Percentiles rank a stretch among this genome's conserved stretches.
phyloP scores from a whole-genome alignment of 2,888 invertebrate genomes.

The Onchidella celtica region DNA sequence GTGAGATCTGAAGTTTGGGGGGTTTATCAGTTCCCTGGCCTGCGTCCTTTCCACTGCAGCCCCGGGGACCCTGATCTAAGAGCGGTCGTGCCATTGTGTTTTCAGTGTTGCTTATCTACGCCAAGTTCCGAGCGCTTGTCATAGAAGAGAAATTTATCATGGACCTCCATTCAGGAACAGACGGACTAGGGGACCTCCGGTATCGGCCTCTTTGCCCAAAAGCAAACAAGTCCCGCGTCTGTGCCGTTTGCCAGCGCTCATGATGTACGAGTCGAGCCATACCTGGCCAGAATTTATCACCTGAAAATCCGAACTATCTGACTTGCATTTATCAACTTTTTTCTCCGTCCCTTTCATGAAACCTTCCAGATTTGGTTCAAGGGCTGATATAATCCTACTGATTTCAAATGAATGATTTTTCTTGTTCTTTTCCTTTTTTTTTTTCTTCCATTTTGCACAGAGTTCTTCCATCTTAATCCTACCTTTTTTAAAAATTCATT shows the following conservation, averaged over 20 bases:
- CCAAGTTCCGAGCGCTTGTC: conserved; percentile 1
- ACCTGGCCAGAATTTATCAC: conserved; percentile 33
- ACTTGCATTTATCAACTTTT: conserved; percentile 7
- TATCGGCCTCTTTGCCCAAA: not conserved
- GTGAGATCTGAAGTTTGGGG: too few species aligned
- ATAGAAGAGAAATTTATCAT: conserved; percentile 57
- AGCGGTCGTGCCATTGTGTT: conserved; percentile 11
- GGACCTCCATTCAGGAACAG: conserved; percentile 8
- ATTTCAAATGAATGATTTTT: not conserved
- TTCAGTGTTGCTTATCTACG: conserved; percentile 33
- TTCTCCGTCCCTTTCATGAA: not conserved
- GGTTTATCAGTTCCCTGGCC: conserved; percentile 23
- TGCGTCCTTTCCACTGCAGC: not conserved
- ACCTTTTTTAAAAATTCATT: too few species aligned
- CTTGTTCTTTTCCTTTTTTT: not conserved
- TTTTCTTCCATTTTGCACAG: too few species aligned
- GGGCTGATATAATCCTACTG: not conserved
- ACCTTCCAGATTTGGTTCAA: not conserved
- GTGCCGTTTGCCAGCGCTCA: not conserved
- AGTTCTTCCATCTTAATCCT: too few species aligned
- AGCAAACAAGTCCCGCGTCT: conserved; percentile 16
- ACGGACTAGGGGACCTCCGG: not conserved
- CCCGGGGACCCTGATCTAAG: conserved; percentile 7
- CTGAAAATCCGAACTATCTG: conserved; percentile 9
- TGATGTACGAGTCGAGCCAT: not conserved